phyloP scores from a whole-genome alignment of 2,113 vertebrate species.

The Pardalotus punctatus region DNA sequence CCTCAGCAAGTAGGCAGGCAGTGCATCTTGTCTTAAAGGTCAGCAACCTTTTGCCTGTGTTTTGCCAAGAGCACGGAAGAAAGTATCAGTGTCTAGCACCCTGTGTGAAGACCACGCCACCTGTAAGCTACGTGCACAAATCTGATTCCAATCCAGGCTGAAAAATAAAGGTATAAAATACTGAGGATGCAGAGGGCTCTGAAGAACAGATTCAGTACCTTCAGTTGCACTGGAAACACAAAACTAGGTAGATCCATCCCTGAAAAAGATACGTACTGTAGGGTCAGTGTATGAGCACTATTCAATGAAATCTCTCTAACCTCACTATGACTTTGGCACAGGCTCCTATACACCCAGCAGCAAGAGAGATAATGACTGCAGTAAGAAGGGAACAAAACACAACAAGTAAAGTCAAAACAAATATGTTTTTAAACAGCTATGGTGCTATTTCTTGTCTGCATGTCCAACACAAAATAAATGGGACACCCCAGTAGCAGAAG shows the following conservation, averaged over 20 bases:
- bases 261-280: neutral
- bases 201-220: neutral
- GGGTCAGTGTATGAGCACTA: neutral
- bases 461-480: neutral
- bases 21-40: neutral
- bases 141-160: neutral
- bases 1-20: neutral
- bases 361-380: neutral
- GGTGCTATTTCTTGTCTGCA: neutral
- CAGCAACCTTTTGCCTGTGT: neutral
- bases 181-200: neutral
- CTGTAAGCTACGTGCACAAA: neutral
- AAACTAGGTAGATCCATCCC: neutral
- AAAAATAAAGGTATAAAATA: neutral
- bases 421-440: neutral
- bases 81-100: neutral
- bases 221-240: neutral
- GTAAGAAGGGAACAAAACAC: neutral
- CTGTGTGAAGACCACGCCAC: neutral
- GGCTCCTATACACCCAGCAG: neutral
- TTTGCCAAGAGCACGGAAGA: neutral
- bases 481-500: neutral
- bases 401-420: neutral
- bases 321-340: neutral
- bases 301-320: neutral